Base-by-base conservation (phyloP, 2,113 vertebrate species). In the Carassius auratus region DNA sequence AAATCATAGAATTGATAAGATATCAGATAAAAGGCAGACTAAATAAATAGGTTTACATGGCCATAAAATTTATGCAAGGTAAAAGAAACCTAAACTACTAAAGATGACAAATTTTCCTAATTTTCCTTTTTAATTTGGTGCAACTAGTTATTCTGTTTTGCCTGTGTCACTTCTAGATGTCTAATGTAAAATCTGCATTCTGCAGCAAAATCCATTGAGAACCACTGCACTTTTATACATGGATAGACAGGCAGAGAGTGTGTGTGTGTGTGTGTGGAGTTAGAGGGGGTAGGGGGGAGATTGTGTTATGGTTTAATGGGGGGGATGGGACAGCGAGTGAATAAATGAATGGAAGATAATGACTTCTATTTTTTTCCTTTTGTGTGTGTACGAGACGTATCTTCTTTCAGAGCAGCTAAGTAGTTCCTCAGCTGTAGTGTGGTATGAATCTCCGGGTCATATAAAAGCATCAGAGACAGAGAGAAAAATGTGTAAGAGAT, bases 311-410 rank as follows among this genome's bases (percentile, higher is more conserved):
- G 38, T 66, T 66, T 68, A 68, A 68, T 52, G 48, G 80, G 64
- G 80, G 45, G 61, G 61, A 66, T 52, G 64, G 80, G 61, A 21
- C 14, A 33, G 64, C 3, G 26, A 82, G 64, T 69, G 80, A 55
- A 82, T 71, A 82, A 82, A 82, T 71, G 80, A 66, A 10, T 78
- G 76, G 1, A 33, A 36, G 66, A 82, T 81, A 62, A 81, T 68
- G 80, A 71, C 80, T 82, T 82, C 48, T 69, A 69, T 69, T 69
- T 82, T 81, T 68, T 82, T 33, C 64, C 48, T 82, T 82, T 71
- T 82, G 78, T 81, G 78, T 81, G 78, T 61, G 78, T 66, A 66
- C 4, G 78, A 66, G 78, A 81, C 42, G 42, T 38, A 81, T 81
- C 78, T 81, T 61, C 78, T 81, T 81, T 81, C 78, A 82, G 45